Evolutionary conservation across 2,888 invertebrate genomes (phyloP), one percentile per base, ranked within the genome.

Genomic region (Cataglyphis livida): DNA sequence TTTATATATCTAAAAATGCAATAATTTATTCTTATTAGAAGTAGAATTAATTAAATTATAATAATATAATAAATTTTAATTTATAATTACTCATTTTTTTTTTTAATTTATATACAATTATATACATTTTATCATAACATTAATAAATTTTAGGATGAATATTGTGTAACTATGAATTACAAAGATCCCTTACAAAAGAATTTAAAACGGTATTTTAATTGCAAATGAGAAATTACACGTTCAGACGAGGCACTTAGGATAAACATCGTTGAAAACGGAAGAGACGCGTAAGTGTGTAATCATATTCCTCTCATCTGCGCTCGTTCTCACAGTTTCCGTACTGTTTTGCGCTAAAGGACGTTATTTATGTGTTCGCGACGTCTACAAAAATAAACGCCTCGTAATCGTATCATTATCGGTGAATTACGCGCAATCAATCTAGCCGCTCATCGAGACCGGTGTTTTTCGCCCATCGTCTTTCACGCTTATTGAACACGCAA

Each of bases 351-450:
- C 28, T 48, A n/a, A 3, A 41, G 6, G 64, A 41, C 21, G n/a
- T n/a, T 51, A 54, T 54, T 70, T 15, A 64, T 28, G 71, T 4
- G 25, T 54, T n/a, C 15, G 54, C 70, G 54, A 32, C 38, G 57
- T 71, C 38, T 38, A 21, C 38, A 76, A 48, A 48, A 61, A 61
- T 48, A 35, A 32, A 18, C 51, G 25, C 25, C 12, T 7, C 35
- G 35, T 59, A 82, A 86, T 81, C 64, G 59, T 32, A 12, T 66
- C 73, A 71, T 87, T 81, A 84, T 87, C 71, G 59, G 41, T 51
- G 73, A 54, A 83, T 83, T 76, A 81, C 62, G 64, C 75, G 85
- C 76, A 84, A 82, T 87, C 83, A 10, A 32, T 54, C 70, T 41
- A n/a, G 32, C 38, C 81, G 57, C 10, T 25, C 21, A 38, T 59